Conservation (phyloP, 37 sponge, comb jelly and placozoan species). For the Ephydatia muelleri region DNA sequence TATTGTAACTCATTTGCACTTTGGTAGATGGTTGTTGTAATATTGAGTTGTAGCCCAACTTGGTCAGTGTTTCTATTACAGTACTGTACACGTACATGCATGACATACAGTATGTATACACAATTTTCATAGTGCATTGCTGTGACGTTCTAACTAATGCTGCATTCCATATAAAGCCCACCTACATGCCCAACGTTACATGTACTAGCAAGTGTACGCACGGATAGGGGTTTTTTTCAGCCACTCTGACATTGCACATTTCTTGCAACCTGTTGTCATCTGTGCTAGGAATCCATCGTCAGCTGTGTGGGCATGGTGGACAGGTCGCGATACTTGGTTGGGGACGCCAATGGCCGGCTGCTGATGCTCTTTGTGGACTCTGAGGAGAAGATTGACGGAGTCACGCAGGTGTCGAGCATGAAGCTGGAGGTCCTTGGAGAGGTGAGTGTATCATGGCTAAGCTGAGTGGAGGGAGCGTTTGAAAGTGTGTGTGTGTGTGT, state of each 20-base stretch:
- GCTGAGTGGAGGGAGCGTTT: not conserved
- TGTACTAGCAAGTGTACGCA: too few relatives aligned
- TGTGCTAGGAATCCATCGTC: conserved; percentile 50
- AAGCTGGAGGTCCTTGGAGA: conserved; percentile 72
- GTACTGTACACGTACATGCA: too few relatives aligned
- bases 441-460: conserved; percentile 8
- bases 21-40: too few relatives aligned
- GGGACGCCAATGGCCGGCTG: conserved; percentile 81
- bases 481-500: conserved; percentile 10
- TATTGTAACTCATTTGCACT: not conserved
- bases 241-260: not conserved
- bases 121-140: too few relatives aligned
- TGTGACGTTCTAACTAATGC: too few relatives aligned
- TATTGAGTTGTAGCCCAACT: too few relatives aligned
- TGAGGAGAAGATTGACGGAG: conserved; percentile 43
- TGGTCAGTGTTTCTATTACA: too few relatives aligned
- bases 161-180: too few relatives aligned
- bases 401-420: not conserved
- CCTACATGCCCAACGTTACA: too few relatives aligned
- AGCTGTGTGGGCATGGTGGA: conserved; percentile 75
- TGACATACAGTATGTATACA: too few relatives aligned
- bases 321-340: conserved; percentile 75
- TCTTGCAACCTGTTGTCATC: too few relatives aligned
- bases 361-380: conserved; percentile 81
- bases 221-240: too few relatives aligned